Evolutionary conservation across 2,113 vertebrate genomes (phyloP).

Genomic region (Microtus ochrogaster): DNA sequence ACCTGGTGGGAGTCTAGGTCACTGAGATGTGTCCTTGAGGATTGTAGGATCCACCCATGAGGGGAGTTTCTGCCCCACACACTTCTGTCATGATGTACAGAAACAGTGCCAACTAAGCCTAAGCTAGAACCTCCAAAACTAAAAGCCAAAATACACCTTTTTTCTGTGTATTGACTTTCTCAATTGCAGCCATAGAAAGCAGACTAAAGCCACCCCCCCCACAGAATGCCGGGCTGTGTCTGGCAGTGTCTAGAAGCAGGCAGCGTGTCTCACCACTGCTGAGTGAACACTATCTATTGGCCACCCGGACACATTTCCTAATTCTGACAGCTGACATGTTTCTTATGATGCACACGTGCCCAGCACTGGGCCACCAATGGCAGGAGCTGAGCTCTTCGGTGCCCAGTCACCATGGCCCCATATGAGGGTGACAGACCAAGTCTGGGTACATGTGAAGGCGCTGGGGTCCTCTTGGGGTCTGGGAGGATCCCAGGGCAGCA

Average conservation of each 20-base stretch:
- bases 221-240: constrained; percentile 29
- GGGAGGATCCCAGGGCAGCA: background rate
- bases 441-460: background rate
- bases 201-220: background rate
- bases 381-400: background rate
- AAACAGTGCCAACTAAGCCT: background rate
- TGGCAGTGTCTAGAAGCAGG: constrained; percentile 14
- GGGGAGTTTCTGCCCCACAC: background rate
- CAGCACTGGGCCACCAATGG: background rate
- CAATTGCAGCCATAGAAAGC: background rate
- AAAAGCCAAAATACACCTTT: background rate
- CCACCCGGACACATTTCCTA: background rate
- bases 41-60: background rate
- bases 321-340: background rate
- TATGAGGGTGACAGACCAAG: background rate
- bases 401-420: background rate
- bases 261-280: background rate
- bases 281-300: background rate
- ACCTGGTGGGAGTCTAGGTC: background rate
- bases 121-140: background rate
- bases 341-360: background rate
- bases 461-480: background rate
- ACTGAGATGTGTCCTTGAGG: background rate
- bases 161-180: background rate
- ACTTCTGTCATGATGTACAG: background rate